phyloP scores from a whole-genome alignment of 2,888 invertebrate genomes.

The Thymelicus lineola region DNA sequence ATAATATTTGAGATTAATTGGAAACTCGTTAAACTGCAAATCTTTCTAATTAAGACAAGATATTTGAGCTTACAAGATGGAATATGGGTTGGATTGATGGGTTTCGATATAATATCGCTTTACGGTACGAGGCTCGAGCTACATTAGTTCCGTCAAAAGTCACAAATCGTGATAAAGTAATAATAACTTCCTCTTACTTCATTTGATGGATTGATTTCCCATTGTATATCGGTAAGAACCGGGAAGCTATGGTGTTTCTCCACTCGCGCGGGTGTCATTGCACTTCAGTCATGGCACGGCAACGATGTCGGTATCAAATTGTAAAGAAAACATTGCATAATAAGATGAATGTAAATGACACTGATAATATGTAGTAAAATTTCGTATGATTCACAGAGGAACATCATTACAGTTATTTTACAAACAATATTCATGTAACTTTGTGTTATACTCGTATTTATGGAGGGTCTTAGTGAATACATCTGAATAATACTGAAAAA shows the following conservation, averaged over 20 bases:
- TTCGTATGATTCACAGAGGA: no score
- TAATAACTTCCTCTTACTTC: constrained; percentile 60
- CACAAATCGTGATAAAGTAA: constrained; percentile 51
- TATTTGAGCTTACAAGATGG: neutral
- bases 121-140: neutral
- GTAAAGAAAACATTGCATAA: no score
- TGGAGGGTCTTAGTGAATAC: no score
- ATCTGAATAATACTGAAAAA: no score
- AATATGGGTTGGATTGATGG: neutral
- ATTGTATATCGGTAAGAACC: constrained; percentile 53
- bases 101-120: neutral
- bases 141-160: constrained; percentile 29
- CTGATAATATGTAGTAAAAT: no score
- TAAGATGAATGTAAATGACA: no score
- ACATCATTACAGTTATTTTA: no score
- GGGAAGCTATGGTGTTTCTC: neutral
- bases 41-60: neutral
- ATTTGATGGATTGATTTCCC: constrained; percentile 66
- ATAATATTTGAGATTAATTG: no score
- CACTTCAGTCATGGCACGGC: neutral
- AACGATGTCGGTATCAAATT: neutral
- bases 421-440: no score
- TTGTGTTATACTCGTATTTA: no score
- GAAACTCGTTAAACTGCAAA: neutral
- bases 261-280: constrained; percentile 3